Base-by-base conservation (phyloP, 2,888 invertebrate species). In the Aspidiotus destructor region DNA sequence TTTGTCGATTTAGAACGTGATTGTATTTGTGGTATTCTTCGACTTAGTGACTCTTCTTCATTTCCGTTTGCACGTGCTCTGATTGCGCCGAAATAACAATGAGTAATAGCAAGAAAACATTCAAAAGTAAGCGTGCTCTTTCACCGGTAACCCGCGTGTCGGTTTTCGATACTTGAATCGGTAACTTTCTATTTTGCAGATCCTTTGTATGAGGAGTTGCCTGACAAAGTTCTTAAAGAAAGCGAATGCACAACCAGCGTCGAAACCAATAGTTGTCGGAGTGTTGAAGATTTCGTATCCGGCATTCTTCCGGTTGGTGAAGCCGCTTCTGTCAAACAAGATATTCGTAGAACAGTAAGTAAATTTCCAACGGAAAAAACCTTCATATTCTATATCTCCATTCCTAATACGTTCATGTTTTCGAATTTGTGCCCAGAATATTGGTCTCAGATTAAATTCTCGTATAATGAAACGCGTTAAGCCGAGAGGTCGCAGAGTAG, bases 171-270 rank as follows among this genome's bases (percentile, higher is more conserved):
- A 13, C 48, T 61, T 16, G 17, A 57, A 44, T 52, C 40, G 42
- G 41, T 55, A 57, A 41, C 1, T 60, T 41, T 7, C 7, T 11
- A 28, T 10, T 40, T 9, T 60, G 11, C 15, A 68, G 68, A 42
- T 52, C 11, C 58, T n/a, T 8, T 68, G 10, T 68, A 68, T 68
- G 41, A 68, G 42, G 41, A 54, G 17, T 48, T 68, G 16, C 68
- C 68, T 41, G 13, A 40, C 5, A 61, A 60, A 41, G 28, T 68
- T 16, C 17, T 61, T 11, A 16, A 16, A 48, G 41, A 41, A 9
- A 9, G 41, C 9, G 60, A 41, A 61, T 11, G n/a, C 8, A n/a
- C 15, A 7, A 28, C 28, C 28, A 28, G 28, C 5, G 28, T 28
- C 5, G 28, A 28, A 5, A 28, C 28, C 1, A 1, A 53, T 41